Evolutionary conservation across 1,140 invertebrate genomes (phyloP), one percentile per base, ranked within the genome.

Genomic region (Rhagoletis zephyria): DNA sequence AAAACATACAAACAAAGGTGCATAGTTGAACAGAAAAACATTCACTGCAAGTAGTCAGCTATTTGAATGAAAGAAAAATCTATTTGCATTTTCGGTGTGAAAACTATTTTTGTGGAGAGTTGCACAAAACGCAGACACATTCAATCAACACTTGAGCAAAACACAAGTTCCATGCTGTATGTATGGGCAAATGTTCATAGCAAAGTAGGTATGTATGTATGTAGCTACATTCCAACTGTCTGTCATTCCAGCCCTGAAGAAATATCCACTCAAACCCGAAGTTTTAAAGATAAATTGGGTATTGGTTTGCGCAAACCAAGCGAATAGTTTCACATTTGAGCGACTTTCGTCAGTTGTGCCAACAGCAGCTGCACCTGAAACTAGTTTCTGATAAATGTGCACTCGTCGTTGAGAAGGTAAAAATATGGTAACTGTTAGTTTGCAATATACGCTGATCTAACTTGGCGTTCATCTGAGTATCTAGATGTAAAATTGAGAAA

Each of bases 371-470:
- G 74, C 48, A 6, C 5, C 14, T 14, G 14, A 86, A 86, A 86
- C 30, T 86, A 86, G 30, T 63, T 86, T 61, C 63, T 86, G 60
- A 86, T 86, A 86, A 86, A 86, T 86, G 85, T 64, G 42, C 19
- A n/a, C 61, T 86, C 60, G 81, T 61, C 30, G 30, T 4, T 16
- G 14, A 42, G 16, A 16, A 3, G n/a, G 48, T 16, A 30, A 30
- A 30, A 30, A 30, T 30, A 30, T 30, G 30, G 30, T 30, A 30
- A 30, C 0, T 30, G 30, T 1, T 30, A 30, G 30, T 30, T 30
- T 30, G 30, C 64, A 9, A n/a, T n/a, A 63, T n/a, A 63, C 61
- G 7, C 61, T 63, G 61, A 14, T n/a, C 19, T 63, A 4, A 4
- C 16, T 7, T 70, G 67, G 40, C 67, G 40, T 74, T 74, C 40